Conservation (phyloP, 2,888 invertebrate genomes). For the Parapristionchus giblindavisi region DNA sequence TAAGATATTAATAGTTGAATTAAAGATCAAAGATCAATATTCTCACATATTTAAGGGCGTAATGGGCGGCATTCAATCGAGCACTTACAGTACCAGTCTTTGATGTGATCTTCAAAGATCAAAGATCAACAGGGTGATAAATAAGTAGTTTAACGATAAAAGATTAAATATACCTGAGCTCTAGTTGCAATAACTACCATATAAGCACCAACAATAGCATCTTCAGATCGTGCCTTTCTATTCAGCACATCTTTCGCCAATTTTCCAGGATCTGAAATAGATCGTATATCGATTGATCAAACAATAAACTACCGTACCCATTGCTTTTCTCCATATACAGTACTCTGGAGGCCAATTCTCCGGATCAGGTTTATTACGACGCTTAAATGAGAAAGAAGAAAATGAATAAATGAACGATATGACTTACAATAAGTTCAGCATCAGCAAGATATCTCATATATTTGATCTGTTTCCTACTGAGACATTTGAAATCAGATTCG, state of each 20-base stretch:
- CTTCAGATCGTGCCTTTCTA: constrained; percentile 19
- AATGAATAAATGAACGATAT: not conserved
- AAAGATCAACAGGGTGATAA: not conserved
- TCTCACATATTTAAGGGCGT: constrained; percentile 27
- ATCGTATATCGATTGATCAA: not conserved
- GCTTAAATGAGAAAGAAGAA: not conserved
- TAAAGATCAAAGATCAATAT: too few relatives aligned
- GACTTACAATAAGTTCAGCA: constrained; percentile 12
- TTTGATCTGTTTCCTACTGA: constrained; percentile 13
- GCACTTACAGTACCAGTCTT: constrained; percentile 18
- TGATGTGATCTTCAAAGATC: not conserved
- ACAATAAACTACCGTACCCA: not conserved
- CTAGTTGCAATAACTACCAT: constrained; percentile 24
- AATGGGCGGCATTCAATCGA: constrained; percentile 15
- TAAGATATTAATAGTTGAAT: too few relatives aligned
- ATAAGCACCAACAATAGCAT: constrained; percentile 4
- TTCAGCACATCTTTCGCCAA: not conserved
- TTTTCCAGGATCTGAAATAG: constrained; percentile 8
- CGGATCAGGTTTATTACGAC: not conserved
- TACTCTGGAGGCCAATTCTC: not conserved
- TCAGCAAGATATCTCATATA: constrained; percentile 20
- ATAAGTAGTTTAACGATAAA: too few relatives aligned
- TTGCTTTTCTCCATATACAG: constrained; percentile 25
- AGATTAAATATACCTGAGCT: constrained; percentile 16
- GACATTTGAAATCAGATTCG: constrained; percentile 25